A percentile compares a stretch with the other conserved stretches of the same genome.
phyloP scores from a whole-genome alignment of 2,888 invertebrate species.

The Frankliniella intonsa region DNA sequence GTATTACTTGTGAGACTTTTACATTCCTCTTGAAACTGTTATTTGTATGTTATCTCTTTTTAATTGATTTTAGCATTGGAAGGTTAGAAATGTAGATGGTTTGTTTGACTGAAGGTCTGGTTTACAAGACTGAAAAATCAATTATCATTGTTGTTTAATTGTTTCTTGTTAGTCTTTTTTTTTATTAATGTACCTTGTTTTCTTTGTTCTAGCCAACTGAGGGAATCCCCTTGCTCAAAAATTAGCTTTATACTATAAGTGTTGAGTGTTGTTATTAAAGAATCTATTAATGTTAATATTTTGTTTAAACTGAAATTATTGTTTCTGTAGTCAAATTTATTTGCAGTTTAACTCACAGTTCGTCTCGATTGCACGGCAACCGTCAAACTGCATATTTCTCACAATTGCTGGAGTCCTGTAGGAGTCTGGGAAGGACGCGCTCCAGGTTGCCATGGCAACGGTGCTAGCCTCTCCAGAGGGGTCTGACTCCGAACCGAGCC shows the following conservation, averaged over 20 bases:
- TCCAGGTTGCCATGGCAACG: background rate
- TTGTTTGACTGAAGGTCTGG: background rate
- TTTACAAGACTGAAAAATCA: background rate
- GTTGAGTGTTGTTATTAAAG: no score
- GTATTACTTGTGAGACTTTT: background rate
- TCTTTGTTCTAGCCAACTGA: no score
- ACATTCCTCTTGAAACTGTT: background rate
- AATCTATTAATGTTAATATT: no score
- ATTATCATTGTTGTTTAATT: background rate
- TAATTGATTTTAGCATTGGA: background rate
- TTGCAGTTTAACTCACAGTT: no score
- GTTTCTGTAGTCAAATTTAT: background rate
- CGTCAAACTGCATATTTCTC: background rate
- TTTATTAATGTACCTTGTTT: no score
- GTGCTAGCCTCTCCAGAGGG: background rate
- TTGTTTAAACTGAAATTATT: background rate
- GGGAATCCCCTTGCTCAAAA: no score
- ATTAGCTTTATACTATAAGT: no score
- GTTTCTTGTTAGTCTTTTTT: background rate
- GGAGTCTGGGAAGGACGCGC: background rate
- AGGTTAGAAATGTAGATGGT: background rate
- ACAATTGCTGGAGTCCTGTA: no score
- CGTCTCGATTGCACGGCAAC: no score
- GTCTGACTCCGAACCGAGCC: background rate
- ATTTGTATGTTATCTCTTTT: background rate